These are phyloP conservation scores for Dryadula phaetusa DNA, from an alignment of 2,888 invertebrate species.

Conservation along the genomic window DNA sequence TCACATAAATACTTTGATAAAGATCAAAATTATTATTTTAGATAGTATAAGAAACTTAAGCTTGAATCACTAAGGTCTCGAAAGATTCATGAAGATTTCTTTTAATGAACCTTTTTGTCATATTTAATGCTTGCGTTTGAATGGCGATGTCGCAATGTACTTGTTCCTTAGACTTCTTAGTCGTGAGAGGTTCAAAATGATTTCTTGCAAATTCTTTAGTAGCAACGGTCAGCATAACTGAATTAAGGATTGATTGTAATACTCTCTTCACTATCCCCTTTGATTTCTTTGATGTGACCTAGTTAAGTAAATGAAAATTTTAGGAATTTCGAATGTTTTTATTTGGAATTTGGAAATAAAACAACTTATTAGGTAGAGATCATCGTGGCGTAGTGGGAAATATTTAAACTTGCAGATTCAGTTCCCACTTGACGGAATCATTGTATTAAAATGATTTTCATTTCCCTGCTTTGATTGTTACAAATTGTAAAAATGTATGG, in stretches of 20 bases:
- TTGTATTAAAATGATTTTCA: no score
- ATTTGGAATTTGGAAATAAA: no score
- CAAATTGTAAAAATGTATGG: no score
- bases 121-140: slow-evolving; percentile 6
- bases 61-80: no score
- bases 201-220: neutral
- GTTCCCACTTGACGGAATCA: no score
- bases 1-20: no score
- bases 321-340: neutral
- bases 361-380: no score
- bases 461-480: no score
- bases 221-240: slow-evolving; percentile 2
- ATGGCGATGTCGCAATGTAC: neutral
- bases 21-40: no score
- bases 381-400: no score
- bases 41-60: no score
- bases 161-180: neutral
- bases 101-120: neutral
- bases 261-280: slow-evolving; percentile 2
- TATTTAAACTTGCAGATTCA: no score
- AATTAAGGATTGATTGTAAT: slow-evolving; percentile 5
- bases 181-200: neutral
- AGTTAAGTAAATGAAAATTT: neutral
- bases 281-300: slow-evolving; percentile 8
- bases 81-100: neutral